Percentiles rank a stretch among this genome's conserved stretches.
Evolutionary conservation across 2,888 invertebrate genomes (phyloP).

Genomic region (Tetranychus truncatus): DNA sequence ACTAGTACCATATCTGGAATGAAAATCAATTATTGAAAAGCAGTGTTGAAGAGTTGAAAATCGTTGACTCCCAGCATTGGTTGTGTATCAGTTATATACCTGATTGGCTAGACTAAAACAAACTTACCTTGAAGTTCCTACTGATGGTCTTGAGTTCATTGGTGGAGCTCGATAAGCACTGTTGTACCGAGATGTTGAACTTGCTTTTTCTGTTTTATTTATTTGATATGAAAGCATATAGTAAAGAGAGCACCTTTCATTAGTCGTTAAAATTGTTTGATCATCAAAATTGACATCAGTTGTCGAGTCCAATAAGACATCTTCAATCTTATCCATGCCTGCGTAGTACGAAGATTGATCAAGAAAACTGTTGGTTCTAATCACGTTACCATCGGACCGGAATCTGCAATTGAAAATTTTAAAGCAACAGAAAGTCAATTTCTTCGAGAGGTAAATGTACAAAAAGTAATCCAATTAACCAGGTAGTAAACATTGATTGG

Average conservation of each 20-base stretch:
- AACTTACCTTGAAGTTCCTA: background rate
- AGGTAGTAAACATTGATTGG: too few species aligned
- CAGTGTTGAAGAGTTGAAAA: too few species aligned
- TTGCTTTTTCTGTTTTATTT: constrained; percentile 38
- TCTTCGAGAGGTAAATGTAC: background rate
- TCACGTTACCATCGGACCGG: background rate
- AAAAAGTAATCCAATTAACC: too few species aligned
- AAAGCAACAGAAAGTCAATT: background rate
- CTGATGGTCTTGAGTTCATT: background rate
- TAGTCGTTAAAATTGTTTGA: constrained; percentile 12
- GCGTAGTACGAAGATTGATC: background rate
- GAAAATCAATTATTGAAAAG: too few species aligned
- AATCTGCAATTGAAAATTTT: background rate
- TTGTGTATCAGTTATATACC: too few species aligned
- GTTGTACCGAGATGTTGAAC: constrained; percentile 27
- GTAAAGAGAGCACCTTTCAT: constrained; percentile 26
- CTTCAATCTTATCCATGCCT: background rate
- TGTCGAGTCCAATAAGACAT: background rate
- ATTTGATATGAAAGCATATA: constrained; percentile 31
- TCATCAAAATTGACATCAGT: background rate
- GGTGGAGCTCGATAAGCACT: background rate
- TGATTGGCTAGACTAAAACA: too few species aligned
- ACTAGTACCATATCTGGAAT: background rate
- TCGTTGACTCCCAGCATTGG: too few species aligned
- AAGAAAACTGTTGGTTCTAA: background rate